Conservation (phyloP, 2,797 vertebrate species). For the Moxostoma hubbsi region DNA sequence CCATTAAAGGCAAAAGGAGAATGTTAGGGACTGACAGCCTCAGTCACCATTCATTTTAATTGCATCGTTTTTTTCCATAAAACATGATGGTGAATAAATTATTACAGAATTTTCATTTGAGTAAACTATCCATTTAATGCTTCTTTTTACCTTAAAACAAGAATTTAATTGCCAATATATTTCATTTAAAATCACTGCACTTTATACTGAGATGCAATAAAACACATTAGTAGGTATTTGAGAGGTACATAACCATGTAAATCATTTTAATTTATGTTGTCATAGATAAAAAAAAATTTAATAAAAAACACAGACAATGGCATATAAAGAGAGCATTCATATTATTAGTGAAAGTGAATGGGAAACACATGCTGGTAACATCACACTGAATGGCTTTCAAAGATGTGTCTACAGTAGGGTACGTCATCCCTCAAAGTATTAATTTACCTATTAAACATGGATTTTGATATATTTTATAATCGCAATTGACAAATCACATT, state of each 20-base stretch:
- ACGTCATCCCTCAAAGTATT: neutral
- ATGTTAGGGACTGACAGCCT: too few relatives aligned
- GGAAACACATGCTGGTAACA: too few relatives aligned
- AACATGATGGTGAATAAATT: too few relatives aligned
- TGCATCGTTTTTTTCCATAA: too few relatives aligned
- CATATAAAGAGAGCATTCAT: neutral
- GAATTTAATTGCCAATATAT: neutral
- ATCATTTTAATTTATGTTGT: conserved; percentile 15
- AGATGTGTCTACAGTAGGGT: neutral
- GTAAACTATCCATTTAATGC: too few relatives aligned
- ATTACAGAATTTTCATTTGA: too few relatives aligned
- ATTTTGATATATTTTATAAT: neutral
- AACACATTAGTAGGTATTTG: neutral
- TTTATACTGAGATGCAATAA: too few relatives aligned
- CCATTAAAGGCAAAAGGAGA: too few relatives aligned
- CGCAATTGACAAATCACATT: neutral
- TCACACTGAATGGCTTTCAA: neutral
- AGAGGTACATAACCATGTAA: neutral
- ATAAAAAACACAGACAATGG: neutral
- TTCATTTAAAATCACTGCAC: neutral
- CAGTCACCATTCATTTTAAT: too few relatives aligned
- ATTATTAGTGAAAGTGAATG: too few relatives aligned
- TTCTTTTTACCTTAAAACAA: neutral
- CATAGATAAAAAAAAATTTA: neutral
- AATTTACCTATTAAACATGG: neutral